A percentile compares a stretch with the other conserved stretches of the same genome.
These are phyloP conservation scores for Idris sp. DNA, from an alignment of 1,140 invertebrate genomes.

Conservation along the genomic window DNA sequence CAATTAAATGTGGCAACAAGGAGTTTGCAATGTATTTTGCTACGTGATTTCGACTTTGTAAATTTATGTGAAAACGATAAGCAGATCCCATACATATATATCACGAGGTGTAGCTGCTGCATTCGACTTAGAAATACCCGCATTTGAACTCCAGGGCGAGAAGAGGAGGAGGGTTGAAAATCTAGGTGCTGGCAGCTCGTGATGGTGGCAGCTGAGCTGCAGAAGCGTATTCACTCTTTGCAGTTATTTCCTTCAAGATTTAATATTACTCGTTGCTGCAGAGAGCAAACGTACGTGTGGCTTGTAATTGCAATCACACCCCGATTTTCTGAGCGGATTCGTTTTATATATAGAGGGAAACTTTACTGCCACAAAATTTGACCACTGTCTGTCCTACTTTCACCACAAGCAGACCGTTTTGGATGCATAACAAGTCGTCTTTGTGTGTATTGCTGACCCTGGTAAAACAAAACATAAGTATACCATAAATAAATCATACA, in stretches of 20 bases:
- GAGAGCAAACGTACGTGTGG: constrained; percentile 28
- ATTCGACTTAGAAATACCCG: constrained; percentile 45
- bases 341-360: constrained; percentile 50
- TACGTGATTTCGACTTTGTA: constrained; percentile 42
- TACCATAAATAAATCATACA: too few relatives aligned
- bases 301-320: constrained; percentile 54
- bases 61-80: constrained; percentile 57
- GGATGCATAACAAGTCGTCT: too few relatives aligned
- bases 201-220: constrained; percentile 32
- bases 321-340: constrained; percentile 40
- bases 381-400: constrained; percentile 36
- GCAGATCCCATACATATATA: constrained; percentile 54
- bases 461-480: too few relatives aligned
- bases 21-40: constrained; percentile 21
- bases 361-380: constrained; percentile 35
- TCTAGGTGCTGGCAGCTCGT: constrained; percentile 4
- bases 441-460: too few relatives aligned
- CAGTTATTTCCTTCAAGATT: constrained; percentile 60
- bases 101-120: constrained; percentile 30
- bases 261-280: constrained; percentile 37
- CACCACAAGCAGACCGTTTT: too few relatives aligned
- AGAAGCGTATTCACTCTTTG: constrained; percentile 43
- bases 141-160: constrained; percentile 18
- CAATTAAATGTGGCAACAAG: constrained; percentile 39
- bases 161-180: constrained; percentile 8